Conservation (phyloP, 2,888 invertebrate genomes). For the Diaphora mendica region DNA sequence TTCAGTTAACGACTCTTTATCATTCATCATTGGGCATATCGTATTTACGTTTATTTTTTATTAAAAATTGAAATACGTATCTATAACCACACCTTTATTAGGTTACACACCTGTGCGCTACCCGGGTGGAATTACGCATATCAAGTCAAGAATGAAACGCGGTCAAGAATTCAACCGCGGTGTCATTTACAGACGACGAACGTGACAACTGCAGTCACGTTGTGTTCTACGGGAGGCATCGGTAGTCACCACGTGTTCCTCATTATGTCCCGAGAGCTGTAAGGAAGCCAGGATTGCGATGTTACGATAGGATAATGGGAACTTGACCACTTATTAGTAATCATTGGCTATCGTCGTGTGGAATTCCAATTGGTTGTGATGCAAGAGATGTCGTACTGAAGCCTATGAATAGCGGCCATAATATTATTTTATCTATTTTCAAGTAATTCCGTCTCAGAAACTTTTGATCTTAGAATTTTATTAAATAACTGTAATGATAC, state of each 20-base stretch:
- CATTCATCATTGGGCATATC: no score
- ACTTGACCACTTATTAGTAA: slow-evolving; percentile 1
- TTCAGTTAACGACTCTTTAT: no score
- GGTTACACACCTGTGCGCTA: slow-evolving; percentile 15
- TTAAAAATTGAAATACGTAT: background rate
- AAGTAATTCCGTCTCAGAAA: background rate
- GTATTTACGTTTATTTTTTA: no score
- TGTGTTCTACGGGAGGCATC: slow-evolving; percentile 23
- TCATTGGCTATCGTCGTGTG: background rate
- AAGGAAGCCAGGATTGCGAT: slow-evolving; percentile 13
- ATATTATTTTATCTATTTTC: background rate
- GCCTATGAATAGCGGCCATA: background rate
- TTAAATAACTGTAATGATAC: no score
- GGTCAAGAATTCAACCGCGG: slow-evolving; percentile 16
- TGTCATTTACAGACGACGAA: slow-evolving; percentile 30
- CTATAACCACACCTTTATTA: background rate
- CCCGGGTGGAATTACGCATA: slow-evolving; percentile 8
- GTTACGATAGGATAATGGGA: slow-evolving; percentile 15
- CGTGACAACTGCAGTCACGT: slow-evolving; percentile 48
- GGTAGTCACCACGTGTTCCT: slow-evolving; percentile 20
- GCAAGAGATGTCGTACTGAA: background rate
- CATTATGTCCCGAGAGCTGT: slow-evolving; percentile 12
- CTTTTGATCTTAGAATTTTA: background rate
- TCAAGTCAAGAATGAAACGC: slow-evolving; percentile 15
- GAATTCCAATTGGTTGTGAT: background rate